Conservation (phyloP, 1,140 invertebrate species). For the Ostrea denselamellosa region DNA sequence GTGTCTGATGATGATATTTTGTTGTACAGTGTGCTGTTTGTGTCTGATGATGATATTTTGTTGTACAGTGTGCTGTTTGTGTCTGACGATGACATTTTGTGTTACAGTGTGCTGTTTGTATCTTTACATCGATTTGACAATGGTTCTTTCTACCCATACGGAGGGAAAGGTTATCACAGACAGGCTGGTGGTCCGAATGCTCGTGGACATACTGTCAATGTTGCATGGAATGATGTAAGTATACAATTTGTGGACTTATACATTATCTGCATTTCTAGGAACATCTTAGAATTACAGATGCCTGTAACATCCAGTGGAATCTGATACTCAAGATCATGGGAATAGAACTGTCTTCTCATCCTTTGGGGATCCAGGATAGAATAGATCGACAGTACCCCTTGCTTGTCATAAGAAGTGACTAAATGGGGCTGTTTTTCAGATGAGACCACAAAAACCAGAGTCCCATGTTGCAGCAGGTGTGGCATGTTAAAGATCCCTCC, state of each 20-base stretch:
- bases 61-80: constrained; percentile 93
- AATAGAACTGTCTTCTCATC: too few species aligned
- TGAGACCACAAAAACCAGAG: too few species aligned
- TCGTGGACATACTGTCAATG: constrained; percentile 93
- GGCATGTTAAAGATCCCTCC: too few species aligned
- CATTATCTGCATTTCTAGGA: not conserved
- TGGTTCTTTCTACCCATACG: constrained; percentile 96
- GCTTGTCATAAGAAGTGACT: too few species aligned
- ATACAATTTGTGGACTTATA: not conserved
- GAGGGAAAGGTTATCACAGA: constrained; percentile 93
- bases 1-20: constrained; percentile 85
- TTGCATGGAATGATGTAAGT: constrained; percentile 89
- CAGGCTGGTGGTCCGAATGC: constrained; percentile 88
- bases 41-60: constrained; percentile 84
- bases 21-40: constrained; percentile 91
- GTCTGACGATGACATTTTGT: constrained; percentile 81
- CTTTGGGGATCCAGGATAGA: too few species aligned
- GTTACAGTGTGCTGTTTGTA: constrained; percentile 94
- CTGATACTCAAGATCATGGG: too few species aligned
- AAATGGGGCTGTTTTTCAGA: too few species aligned
- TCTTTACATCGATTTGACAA: constrained; percentile 98
- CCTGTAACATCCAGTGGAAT: too few species aligned
- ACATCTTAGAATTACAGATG: not conserved
- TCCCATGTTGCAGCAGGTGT: too few species aligned
- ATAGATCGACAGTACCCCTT: too few species aligned